Conservation (phyloP, 2,888 invertebrate genomes). For the Xestia ashworthii region DNA sequence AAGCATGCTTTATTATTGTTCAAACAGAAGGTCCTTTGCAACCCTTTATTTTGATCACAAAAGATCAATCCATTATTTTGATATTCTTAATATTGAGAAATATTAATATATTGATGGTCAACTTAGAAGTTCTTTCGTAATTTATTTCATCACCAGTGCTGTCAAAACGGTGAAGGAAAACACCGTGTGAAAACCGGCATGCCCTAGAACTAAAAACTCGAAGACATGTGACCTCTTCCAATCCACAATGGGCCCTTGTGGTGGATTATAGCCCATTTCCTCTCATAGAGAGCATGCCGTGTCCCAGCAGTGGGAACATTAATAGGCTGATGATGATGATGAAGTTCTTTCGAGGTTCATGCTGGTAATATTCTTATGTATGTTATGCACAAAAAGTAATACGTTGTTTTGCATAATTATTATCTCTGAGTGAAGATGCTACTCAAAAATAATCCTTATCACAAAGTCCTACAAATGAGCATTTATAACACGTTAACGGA, state of each 20-base stretch:
- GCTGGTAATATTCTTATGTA: not conserved
- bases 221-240: too few relatives aligned
- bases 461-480: not conserved
- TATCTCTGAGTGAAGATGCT: not conserved
- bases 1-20: not conserved
- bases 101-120: not conserved
- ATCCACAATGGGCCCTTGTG: too few relatives aligned
- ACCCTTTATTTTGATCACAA: not conserved
- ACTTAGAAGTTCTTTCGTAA: too few relatives aligned
- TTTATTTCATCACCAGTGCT: too few relatives aligned
- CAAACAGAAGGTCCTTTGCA: not conserved
- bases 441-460: slow-evolving; percentile 10
- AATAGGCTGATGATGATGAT: too few relatives aligned
- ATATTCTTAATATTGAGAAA: not conserved
- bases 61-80: not conserved
- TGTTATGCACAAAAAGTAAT: not conserved
- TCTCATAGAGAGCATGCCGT: too few relatives aligned
- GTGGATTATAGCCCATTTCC: too few relatives aligned
- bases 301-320: too few relatives aligned
- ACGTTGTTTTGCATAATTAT: too few relatives aligned
- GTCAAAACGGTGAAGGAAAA: too few relatives aligned
- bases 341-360: not conserved
- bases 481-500: slow-evolving; percentile 5
- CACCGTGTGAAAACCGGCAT: too few relatives aligned
- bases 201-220: too few relatives aligned